These are phyloP conservation scores for Luperina nickerlii DNA, from an alignment of 2,888 invertebrate genomes.

Conservation along the genomic window DNA sequence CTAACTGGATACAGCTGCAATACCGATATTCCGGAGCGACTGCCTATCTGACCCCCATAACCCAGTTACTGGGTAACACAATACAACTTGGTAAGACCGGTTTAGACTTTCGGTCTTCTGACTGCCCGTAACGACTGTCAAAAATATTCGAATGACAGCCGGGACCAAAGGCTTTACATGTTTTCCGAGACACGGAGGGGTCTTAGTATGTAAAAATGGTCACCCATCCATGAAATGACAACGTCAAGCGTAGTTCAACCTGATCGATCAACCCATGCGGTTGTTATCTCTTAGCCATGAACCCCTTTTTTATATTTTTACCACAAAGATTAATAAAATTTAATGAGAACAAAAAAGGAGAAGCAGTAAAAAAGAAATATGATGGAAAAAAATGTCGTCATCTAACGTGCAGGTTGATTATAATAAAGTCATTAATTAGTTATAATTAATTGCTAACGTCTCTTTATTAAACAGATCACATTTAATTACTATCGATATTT, in stretches of 20 bases:
- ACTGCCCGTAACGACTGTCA: too few relatives aligned
- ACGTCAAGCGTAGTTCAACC: too few relatives aligned
- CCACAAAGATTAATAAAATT: neutral
- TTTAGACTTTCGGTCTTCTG: too few relatives aligned
- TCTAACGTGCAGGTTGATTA: neutral
- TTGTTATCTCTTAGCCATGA: neutral
- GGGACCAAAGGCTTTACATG: too few relatives aligned
- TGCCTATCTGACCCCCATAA: neutral
- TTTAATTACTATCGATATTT: conserved; percentile 44
- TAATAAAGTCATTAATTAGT: conserved; percentile 47
- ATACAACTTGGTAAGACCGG: neutral
- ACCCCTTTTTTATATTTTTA: neutral
- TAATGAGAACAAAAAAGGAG: conserved; percentile 2
- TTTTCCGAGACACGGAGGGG: too few relatives aligned
- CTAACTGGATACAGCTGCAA: neutral
- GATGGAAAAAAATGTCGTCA: neutral
- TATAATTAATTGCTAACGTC: conserved; percentile 36
- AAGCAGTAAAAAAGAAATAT: neutral
- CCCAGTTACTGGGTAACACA: neutral
- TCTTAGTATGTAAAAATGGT: too few relatives aligned
- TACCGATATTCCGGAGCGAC: too few relatives aligned
- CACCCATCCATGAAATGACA: too few relatives aligned
- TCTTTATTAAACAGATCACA: conserved; percentile 28
- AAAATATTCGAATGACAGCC: too few relatives aligned
- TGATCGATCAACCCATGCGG: too few relatives aligned